A percentile compares a stretch with the other conserved stretches of the same genome.
Conservation (phyloP, 1,140 invertebrate species). For the Proctacanthus coquilletti region DNA sequence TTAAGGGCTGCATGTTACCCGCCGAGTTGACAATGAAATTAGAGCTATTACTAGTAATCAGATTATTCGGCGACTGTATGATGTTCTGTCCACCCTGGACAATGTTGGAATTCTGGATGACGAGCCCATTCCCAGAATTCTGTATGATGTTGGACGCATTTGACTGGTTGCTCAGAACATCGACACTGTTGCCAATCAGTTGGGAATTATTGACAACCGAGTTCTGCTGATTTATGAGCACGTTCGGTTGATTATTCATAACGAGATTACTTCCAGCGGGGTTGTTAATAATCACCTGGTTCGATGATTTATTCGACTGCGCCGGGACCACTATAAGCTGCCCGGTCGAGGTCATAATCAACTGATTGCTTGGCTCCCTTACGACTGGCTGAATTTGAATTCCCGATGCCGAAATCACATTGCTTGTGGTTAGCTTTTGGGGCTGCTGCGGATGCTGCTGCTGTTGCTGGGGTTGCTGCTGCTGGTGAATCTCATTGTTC, state of each 20-base stretch:
- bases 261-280: neutral
- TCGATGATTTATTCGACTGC: conserved; percentile 16
- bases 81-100: conserved; percentile 1
- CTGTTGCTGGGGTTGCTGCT: conserved; percentile 4
- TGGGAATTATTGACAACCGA: neutral
- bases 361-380: conserved; percentile 13
- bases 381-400: conserved; percentile 5
- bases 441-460: conserved; percentile 4
- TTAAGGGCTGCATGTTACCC: conserved; percentile 2
- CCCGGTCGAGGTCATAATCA: conserved; percentile 28
- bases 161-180: neutral
- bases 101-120: conserved; percentile 2
- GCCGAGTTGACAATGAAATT: conserved; percentile 2
- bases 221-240: conserved; percentile 3
- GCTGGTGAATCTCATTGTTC: conserved; percentile 4
- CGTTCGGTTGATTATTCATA: neutral
- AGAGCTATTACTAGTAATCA: neutral
- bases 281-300: conserved; percentile 4
- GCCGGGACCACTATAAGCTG: conserved; percentile 35
- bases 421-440: conserved; percentile 6
- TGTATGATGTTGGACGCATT: neutral
- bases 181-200: too few relatives aligned
- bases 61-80: neutral
- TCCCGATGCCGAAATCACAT: neutral
- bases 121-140: neutral